A percentile compares a stretch with the other conserved stretches of the same genome.
Evolutionary conservation across 2,113 vertebrate species (phyloP).

Genomic region (Amblyopsis rosae): DNA sequence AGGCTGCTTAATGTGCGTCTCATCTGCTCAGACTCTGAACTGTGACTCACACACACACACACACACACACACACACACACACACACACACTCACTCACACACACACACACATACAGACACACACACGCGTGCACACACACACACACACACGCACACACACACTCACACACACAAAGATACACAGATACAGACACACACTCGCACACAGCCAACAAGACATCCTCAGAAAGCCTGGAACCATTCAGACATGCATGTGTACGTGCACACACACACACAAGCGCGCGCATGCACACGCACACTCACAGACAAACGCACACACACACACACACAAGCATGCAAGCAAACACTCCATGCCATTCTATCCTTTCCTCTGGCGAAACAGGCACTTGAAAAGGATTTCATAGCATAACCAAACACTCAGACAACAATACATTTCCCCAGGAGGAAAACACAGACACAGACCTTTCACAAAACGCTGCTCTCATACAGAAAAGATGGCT

Average conservation of each 20-base stretch:
- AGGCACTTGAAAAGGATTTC: constrained; percentile 42
- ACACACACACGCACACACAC: neutral
- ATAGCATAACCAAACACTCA: constrained; percentile 36
- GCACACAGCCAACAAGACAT: no score
- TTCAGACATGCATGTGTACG: constrained; percentile 8
- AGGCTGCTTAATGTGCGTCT: constrained; percentile 60
- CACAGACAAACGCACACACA: neutral
- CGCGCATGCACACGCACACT: constrained; percentile 16
- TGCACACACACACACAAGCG: neutral
- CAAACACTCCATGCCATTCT: constrained; percentile 1
- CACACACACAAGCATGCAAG: neutral
- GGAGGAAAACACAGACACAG: constrained; percentile 9
- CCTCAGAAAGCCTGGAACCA: constrained; percentile 16
- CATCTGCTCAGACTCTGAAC: constrained; percentile 58
- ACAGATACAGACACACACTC: no score
- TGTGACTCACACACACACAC: constrained; percentile 54
- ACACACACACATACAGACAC: neutral
- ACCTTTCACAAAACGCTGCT: neutral
- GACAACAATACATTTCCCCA: constrained; percentile 26
- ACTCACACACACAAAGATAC: neutral
- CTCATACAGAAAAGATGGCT: neutral
- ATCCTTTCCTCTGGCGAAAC: constrained; percentile 20
- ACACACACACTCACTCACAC: neutral
- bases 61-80: constrained; percentile 12
- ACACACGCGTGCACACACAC: constrained; percentile 12